A percentile compares a stretch with the other conserved stretches of the same genome.
Evolutionary conservation across 1,140 invertebrate genomes (phyloP).

Genomic region (Psix sp.): DNA sequence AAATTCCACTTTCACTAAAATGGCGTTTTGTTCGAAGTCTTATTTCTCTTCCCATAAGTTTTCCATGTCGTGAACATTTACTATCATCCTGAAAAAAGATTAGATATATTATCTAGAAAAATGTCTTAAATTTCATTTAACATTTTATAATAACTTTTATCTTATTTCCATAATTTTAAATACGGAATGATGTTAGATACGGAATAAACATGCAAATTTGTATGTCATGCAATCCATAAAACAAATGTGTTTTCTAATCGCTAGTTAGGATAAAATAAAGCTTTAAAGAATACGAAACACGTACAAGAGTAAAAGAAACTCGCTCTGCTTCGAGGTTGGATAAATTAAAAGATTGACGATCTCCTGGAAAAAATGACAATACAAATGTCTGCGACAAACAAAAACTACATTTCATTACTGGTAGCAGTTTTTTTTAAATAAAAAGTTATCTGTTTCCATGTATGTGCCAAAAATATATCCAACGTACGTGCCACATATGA

Average conservation of each 20-base stretch:
- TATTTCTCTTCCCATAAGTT: conserved; percentile 50
- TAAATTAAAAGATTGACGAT: conserved; percentile 24
- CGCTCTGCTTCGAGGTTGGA: conserved; percentile 8
- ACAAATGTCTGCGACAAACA: neutral
- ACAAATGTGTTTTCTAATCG: neutral
- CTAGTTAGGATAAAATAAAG: conserved; percentile 5
- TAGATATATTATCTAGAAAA: conserved; percentile 5
- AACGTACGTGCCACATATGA: too few relatives aligned
- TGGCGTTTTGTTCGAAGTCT: too few relatives aligned
- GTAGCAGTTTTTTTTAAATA: too few relatives aligned
- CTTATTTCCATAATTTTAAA: too few relatives aligned
- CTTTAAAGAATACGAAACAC: conserved; percentile 3
- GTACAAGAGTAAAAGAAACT: conserved; percentile 23
- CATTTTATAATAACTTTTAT: neutral
- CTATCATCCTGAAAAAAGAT: conserved; percentile 36
- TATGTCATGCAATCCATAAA: too few relatives aligned
- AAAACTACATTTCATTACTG: too few relatives aligned
- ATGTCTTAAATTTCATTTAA: neutral
- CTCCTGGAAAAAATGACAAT: conserved; percentile 31
- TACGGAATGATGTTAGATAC: too few relatives aligned
- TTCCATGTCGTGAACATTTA: conserved; percentile 33
- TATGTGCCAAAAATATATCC: too few relatives aligned
- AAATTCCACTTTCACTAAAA: too few relatives aligned
- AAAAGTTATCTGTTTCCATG: too few relatives aligned
- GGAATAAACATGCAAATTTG: too few relatives aligned